Evolutionary conservation across 2,113 vertebrate genomes (phyloP).

Genomic region (Butorides virescens): DNA sequence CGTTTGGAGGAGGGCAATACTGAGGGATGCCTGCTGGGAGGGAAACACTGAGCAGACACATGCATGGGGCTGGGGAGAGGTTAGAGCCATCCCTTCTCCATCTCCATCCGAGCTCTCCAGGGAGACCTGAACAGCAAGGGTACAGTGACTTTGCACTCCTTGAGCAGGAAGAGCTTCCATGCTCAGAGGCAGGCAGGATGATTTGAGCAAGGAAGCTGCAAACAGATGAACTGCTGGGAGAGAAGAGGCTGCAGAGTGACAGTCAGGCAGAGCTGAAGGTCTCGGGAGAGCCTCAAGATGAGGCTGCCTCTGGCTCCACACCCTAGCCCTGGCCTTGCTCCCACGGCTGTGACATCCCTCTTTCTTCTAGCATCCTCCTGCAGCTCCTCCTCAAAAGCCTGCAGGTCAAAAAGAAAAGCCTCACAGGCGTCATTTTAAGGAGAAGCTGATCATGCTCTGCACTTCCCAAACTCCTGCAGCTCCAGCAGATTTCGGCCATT

Average conservation of each 20-base stretch:
- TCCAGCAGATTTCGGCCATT: constrained; percentile 13
- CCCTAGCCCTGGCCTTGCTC: background rate
- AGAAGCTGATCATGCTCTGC: background rate
- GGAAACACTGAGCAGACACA: background rate
- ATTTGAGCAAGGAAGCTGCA: background rate
- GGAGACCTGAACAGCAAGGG: background rate
- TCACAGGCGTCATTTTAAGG: accelerated
- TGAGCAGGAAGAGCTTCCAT: background rate
- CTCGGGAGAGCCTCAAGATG: background rate
- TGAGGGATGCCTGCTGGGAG: background rate
- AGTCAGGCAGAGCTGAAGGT: background rate
- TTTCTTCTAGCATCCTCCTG: background rate
- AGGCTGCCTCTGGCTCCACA: background rate
- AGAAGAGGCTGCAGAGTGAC: background rate
- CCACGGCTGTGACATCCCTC: background rate
- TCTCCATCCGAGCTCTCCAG: background rate
- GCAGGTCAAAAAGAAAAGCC: background rate
- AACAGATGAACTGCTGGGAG: background rate
- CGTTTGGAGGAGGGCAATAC: background rate
- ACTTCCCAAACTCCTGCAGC: background rate
- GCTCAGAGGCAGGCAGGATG: background rate
- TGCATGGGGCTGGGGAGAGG: background rate
- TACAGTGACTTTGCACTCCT: background rate
- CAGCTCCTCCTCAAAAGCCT: background rate
- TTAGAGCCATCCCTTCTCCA: background rate